phyloP scores from a whole-genome alignment of 2,113 vertebrate species.

The Tonatia bakeri region DNA sequence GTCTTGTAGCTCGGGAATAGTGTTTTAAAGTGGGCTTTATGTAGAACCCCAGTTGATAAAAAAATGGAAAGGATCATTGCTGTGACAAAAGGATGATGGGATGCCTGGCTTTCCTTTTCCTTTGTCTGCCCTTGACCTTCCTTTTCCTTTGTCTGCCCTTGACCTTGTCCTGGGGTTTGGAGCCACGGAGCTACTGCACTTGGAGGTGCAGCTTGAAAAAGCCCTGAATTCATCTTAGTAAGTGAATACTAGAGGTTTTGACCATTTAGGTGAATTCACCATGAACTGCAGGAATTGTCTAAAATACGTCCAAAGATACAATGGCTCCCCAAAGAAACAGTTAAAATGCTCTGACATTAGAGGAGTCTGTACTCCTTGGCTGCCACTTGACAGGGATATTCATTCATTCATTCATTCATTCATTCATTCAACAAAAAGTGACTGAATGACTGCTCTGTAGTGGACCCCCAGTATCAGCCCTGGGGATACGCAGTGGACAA shows the following conservation, averaged over 20 bases:
- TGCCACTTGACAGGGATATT: neutral
- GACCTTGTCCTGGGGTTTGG: neutral
- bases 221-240: neutral
- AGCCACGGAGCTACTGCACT: neutral
- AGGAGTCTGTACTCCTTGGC: neutral
- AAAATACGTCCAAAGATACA: neutral
- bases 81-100: neutral
- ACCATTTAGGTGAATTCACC: neutral
- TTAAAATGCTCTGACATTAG: neutral
- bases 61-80: neutral
- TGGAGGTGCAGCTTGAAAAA: neutral
- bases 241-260: neutral
- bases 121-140: no score
- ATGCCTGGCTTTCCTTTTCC: neutral
- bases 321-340: neutral
- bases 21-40: constrained; percentile 56
- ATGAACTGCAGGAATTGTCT: neutral
- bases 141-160: neutral
- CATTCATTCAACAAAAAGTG: neutral
- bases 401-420: neutral
- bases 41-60: neutral
- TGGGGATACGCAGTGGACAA: neutral
- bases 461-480: accelerated
- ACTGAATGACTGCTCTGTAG: neutral
- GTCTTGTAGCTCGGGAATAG: neutral